A percentile compares a stretch with the other conserved stretches of the same genome.
phyloP scores from a whole-genome alignment of 2,113 vertebrate genomes.

The Bubo bubo region DNA sequence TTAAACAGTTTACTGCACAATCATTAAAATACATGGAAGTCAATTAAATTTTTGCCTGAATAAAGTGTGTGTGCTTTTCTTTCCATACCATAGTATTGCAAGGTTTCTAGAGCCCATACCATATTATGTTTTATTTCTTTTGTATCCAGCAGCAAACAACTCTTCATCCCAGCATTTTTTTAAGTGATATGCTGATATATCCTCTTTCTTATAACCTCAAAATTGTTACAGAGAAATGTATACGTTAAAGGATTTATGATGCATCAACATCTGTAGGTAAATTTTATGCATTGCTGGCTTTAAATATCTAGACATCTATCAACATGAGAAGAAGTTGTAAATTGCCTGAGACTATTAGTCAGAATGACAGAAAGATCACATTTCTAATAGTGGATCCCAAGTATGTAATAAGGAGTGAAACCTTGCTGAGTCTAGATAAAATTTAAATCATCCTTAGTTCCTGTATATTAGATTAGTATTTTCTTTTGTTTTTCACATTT shows the following conservation, averaged over 20 bases:
- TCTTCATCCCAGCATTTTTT: not conserved
- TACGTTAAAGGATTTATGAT: slow-evolving; percentile 27
- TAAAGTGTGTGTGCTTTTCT: not conserved
- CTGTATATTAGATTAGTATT: not conserved
- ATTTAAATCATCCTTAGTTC: not conserved
- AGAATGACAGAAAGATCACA: not conserved
- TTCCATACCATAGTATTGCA: not conserved
- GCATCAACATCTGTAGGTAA: not conserved
- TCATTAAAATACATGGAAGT: not conserved
- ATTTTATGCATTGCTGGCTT: slow-evolving; percentile 7
- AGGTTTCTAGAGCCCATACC: not conserved
- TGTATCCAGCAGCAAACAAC: not conserved
- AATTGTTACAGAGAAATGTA: not conserved
- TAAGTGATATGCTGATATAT: not conserved
- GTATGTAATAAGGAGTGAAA: not conserved
- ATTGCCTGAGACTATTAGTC: not conserved
- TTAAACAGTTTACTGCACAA: not conserved
- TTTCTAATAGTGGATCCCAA: not conserved
- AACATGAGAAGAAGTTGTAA: not conserved
- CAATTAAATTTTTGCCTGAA: not conserved
- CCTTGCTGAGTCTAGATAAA: not conserved
- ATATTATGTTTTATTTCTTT: not conserved
- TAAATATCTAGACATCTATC: not conserved
- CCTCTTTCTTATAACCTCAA: not conserved
- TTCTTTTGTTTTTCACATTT: not conserved